These are phyloP conservation scores for Automeris io DNA, from an alignment of 2,888 invertebrate species.

Conservation along the genomic window DNA sequence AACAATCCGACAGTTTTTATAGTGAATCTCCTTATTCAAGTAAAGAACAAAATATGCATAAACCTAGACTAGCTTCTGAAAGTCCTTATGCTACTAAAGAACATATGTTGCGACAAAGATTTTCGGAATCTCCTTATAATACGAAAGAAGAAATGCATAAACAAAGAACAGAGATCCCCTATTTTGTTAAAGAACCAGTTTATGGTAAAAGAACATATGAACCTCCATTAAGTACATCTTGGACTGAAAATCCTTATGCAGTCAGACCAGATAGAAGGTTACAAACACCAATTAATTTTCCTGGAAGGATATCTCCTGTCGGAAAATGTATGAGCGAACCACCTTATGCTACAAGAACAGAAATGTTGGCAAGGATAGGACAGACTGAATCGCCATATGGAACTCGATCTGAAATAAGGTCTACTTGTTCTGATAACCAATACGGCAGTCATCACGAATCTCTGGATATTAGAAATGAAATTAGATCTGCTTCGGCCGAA, in stretches of 20 bases:
- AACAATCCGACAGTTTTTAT: slow-evolving; percentile 51
- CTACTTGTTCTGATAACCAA: slow-evolving; percentile 62
- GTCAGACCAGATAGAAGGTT: slow-evolving; percentile 61
- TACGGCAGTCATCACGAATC: slow-evolving; percentile 47
- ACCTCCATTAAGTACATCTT: slow-evolving; percentile 58
- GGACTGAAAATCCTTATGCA: slow-evolving; percentile 60
- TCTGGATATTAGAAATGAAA: slow-evolving; percentile 43
- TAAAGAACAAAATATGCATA: slow-evolving; percentile 59
- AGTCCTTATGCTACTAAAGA: slow-evolving; percentile 69
- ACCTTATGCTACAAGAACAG: slow-evolving; percentile 60
- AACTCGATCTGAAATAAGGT: slow-evolving; percentile 57
- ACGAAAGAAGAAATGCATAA: slow-evolving; percentile 69
- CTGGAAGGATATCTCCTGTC: slow-evolving; percentile 59
- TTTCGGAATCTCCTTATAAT: slow-evolving; percentile 69
- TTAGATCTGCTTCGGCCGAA: slow-evolving; percentile 63
- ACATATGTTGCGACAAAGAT: slow-evolving; percentile 70
- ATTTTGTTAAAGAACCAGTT: slow-evolving; percentile 47
- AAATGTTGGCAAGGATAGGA: slow-evolving; percentile 59
- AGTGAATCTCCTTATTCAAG: slow-evolving; percentile 66
- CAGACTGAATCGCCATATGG: slow-evolving; percentile 61
- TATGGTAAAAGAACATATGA: slow-evolving; percentile 67
- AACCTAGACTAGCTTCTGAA: slow-evolving; percentile 55
- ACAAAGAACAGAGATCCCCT: slow-evolving; percentile 55
- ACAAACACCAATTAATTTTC: slow-evolving; percentile 57
- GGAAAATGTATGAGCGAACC: slow-evolving; percentile 71